Evolutionary conservation across 2,888 invertebrate species (phyloP), one percentile per base, ranked within the genome.

Genomic region (Lasius platythorax): DNA sequence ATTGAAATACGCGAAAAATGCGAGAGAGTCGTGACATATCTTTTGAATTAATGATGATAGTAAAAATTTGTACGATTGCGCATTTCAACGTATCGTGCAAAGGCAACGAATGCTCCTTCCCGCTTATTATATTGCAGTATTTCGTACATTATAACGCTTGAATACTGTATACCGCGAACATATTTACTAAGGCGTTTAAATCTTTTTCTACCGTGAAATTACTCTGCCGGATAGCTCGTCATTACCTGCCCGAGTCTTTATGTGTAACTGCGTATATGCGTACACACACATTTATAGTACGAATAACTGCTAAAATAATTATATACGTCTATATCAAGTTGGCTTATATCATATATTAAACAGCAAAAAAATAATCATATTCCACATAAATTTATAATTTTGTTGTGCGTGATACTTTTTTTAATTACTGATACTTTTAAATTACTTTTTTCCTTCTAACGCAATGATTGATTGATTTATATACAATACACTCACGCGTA

Each of bases 171-270:
- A 43, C 23, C 46, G 18, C 18, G 50, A 37, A 67, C 40, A 33
- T 23, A 23, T 23, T 23, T 72, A 79, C 70, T 63, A 74, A 86
- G 66, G 74, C 68, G 67, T 87, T 82, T 84, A 84, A 86, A 85
- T 86, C 84, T 81, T 82, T 87, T 76, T 23, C 23, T 70, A 53
- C 79, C 84, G 73, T 87, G 79, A 88, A 88, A 88, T 87, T 86
- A 87, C 88, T 86, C 53, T 81, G 84, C 82, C 8, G 12, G 82
- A 87, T 87, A 81, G 72, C 82, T 84, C 84, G 82, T 86, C 87
- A 83, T 89, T 86, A 89, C 79, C 82, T 82, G 40, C 75, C 64
- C 72, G 15, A n/a, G 11, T 56, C 61, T 72, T 76, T 81, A 56
- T 30, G 15, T 37, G 37, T 40, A 67, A 40, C 58, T 61, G 33